These are phyloP conservation scores for Mixornis gularis DNA, from an alignment of 2,113 vertebrate species.

Conservation along the genomic window DNA sequence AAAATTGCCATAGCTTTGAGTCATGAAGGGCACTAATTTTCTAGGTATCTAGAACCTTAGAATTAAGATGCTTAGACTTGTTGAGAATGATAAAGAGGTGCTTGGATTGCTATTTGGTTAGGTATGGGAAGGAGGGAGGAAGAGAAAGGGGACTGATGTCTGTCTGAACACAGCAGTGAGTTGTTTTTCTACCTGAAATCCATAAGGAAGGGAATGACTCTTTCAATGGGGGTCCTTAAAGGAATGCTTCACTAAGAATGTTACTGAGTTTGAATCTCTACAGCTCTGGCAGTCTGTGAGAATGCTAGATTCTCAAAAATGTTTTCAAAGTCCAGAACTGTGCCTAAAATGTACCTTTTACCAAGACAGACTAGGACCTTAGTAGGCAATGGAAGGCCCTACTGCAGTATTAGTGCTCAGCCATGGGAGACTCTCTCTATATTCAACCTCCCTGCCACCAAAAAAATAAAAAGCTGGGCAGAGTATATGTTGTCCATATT, in stretches of 20 bases:
- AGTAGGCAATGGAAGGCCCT: not conserved
- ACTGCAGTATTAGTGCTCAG: not conserved
- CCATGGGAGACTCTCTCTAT: not conserved
- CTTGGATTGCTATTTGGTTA: not conserved
- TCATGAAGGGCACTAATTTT: not conserved
- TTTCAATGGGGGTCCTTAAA: not conserved
- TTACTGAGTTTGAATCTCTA: not conserved
- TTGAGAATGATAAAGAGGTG: not conserved
- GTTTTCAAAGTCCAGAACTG: not conserved
- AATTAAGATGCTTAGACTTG: not conserved
- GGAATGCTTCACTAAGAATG: not conserved
- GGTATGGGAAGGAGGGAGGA: not conserved
- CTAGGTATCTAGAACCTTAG: not conserved
- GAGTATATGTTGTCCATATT: slow-evolving; percentile 56
- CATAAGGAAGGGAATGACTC: not conserved
- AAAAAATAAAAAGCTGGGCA: not conserved
- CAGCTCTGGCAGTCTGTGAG: not conserved
- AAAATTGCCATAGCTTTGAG: not conserved
- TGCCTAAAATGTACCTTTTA: not conserved
- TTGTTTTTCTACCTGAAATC: not conserved
- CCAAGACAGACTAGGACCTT: not conserved
- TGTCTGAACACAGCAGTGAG: not conserved
- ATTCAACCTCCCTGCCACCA: not conserved
- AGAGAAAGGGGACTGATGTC: not conserved
- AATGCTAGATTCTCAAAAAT: not conserved